phyloP scores from a whole-genome alignment of 2,797 vertebrate species.

The Gambusia yucatana region DNA sequence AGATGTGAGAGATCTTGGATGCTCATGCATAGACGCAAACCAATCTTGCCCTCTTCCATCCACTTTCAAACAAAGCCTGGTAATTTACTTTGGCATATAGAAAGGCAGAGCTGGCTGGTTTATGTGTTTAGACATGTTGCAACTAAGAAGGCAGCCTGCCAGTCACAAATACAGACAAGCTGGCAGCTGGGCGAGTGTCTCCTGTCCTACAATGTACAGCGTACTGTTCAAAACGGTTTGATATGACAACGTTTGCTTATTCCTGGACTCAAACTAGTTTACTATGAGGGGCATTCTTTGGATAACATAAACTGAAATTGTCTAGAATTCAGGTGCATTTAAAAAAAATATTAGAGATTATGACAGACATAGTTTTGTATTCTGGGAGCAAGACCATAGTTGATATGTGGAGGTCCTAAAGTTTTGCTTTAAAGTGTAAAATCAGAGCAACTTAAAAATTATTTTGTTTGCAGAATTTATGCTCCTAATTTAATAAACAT shows the following conservation, averaged over 20 bases:
- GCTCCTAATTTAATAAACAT: not conserved
- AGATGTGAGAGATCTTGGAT: slow-evolving; percentile 52
- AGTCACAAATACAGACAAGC: slow-evolving; percentile 41
- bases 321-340: not conserved
- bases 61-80: slow-evolving; percentile 50
- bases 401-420: not conserved
- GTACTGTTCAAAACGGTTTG: slow-evolving; percentile 16
- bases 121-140: slow-evolving; percentile 35
- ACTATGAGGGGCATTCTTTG: not conserved
- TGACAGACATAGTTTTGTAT: not conserved
- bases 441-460: not conserved
- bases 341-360: not conserved
- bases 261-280: slow-evolving; percentile 6
- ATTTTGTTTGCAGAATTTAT: not conserved
- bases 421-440: not conserved
- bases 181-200: slow-evolving; percentile 25
- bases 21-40: slow-evolving; percentile 45
- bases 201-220: slow-evolving; percentile 12
- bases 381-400: not conserved
- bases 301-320: not conserved
- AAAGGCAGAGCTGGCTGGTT: slow-evolving; percentile 25
- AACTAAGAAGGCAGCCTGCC: slow-evolving; percentile 18
- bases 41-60: slow-evolving; percentile 41
- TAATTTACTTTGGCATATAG: slow-evolving; percentile 56
- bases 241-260: slow-evolving; percentile 12